Conservation (phyloP, 2,113 vertebrate genomes). For the Arizona elegans region DNA sequence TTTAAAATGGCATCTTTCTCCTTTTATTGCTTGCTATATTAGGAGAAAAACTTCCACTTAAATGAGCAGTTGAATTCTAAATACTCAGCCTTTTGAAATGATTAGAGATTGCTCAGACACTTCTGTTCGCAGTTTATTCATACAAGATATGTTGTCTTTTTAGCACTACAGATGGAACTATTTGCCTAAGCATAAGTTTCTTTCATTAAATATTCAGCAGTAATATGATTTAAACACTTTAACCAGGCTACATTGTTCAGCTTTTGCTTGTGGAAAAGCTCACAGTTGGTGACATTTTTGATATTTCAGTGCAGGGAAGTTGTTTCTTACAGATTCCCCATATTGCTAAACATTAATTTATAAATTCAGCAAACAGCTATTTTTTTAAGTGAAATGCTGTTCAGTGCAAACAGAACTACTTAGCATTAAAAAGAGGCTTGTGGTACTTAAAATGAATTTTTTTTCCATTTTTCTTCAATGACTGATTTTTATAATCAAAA, state of each 20-base stretch:
- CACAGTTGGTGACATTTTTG: slow-evolving; percentile 40
- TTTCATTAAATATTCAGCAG: slow-evolving; percentile 67
- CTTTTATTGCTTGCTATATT: slow-evolving; percentile 39
- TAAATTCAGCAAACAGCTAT: slow-evolving; percentile 28
- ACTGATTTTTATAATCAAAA: slow-evolving; percentile 18
- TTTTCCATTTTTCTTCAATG: slow-evolving; percentile 20
- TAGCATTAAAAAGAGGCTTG: slow-evolving; percentile 34
- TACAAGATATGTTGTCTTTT: slow-evolving; percentile 52
- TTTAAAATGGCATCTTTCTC: slow-evolving; percentile 48
- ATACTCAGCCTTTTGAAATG: slow-evolving; percentile 61
- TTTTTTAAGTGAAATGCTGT: slow-evolving; percentile 2
- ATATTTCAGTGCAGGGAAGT: slow-evolving; percentile 46
- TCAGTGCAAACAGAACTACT: slow-evolving; percentile 20
- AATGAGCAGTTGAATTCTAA: slow-evolving; percentile 61
- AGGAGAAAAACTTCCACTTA: slow-evolving; percentile 59
- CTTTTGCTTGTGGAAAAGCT: slow-evolving; percentile 48
- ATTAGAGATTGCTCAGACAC: slow-evolving; percentile 54
- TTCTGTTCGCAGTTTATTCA: slow-evolving; percentile 65
- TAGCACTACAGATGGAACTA: slow-evolving; percentile 55
- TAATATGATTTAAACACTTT: slow-evolving; percentile 65
- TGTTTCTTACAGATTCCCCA: slow-evolving; percentile 46
- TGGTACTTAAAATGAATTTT: slow-evolving; percentile 14
- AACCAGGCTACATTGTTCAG: slow-evolving; percentile 46
- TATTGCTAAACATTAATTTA: slow-evolving; percentile 41
- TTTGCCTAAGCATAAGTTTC: slow-evolving; percentile 62